Evolutionary conservation across 2,797 vertebrate genomes (phyloP).

Genomic region (Poecile montanus): DNA sequence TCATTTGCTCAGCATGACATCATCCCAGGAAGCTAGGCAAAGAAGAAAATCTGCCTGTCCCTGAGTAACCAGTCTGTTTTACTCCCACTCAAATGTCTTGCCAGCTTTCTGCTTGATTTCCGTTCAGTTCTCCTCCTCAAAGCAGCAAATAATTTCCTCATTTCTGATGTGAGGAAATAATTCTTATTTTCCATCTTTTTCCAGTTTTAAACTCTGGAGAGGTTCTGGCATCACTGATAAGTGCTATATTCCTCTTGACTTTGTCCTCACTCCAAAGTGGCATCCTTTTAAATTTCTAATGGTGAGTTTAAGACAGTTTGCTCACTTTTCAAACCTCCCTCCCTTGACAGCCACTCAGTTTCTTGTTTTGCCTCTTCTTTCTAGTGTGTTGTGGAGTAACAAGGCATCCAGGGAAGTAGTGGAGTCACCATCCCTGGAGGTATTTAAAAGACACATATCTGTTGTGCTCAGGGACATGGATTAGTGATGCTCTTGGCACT

Average conservation of each 20-base stretch:
- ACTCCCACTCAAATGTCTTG: neutral
- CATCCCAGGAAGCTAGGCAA: neutral
- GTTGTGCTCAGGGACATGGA: neutral
- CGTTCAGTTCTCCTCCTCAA: neutral
- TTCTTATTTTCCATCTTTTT: neutral
- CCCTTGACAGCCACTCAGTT: neutral
- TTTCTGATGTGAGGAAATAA: neutral
- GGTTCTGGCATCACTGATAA: neutral
- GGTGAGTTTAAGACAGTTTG: neutral
- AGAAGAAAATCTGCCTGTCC: neutral
- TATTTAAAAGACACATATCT: neutral
- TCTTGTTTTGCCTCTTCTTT: neutral
- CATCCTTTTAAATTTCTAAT: neutral
- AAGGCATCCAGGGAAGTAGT: neutral
- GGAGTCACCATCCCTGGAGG: neutral
- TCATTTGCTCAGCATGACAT: neutral
- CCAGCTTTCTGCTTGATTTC: neutral
- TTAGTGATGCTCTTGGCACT: neutral
- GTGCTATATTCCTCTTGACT: neutral
- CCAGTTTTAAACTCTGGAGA: neutral
- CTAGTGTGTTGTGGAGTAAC: neutral
- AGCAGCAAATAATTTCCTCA: neutral
- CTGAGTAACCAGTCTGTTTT: neutral
- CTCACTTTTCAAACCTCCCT: neutral
- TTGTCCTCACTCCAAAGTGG: neutral